A percentile compares a stretch with the other conserved stretches of the same genome.
Conservation (phyloP, 2,888 invertebrate species). For the Empis livida region DNA sequence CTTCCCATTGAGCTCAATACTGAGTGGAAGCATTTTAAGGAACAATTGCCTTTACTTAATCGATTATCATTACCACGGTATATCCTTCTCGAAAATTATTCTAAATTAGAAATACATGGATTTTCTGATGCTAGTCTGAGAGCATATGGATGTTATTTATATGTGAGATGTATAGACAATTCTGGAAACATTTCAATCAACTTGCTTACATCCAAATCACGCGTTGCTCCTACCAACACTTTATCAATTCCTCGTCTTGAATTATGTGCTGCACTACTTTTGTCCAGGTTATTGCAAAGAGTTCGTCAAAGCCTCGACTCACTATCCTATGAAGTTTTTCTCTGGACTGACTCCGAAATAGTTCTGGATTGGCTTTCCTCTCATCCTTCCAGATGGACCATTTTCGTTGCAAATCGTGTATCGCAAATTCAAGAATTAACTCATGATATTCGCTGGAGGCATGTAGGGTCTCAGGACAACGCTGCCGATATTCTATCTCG, state of each 20-base stretch:
- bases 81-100: too few relatives aligned
- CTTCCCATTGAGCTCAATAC: conserved; percentile 6
- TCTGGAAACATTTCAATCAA: neutral
- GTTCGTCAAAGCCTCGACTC: neutral
- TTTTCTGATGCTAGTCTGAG: neutral
- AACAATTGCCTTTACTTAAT: too few relatives aligned
- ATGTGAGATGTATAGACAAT: neutral
- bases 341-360: conserved; percentile 3
- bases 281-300: neutral
- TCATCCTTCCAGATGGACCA: conserved; percentile 5
- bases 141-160: neutral
- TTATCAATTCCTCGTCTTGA: neutral
- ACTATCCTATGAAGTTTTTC: neutral
- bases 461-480: conserved; percentile 18
- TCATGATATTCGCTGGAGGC: conserved; percentile 13
- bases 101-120: neutral
- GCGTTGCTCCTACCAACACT: neutral
- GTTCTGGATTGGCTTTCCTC: conserved; percentile 11
- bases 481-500: conserved; percentile 22
- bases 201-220: neutral
- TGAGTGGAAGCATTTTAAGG: neutral
- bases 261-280: neutral
- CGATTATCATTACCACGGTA: too few relatives aligned
- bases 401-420: conserved; percentile 10
- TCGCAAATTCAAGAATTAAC: neutral